These are phyloP conservation scores for Fregata magnificens DNA, from an alignment of 2,113 vertebrate species.

Conservation along the genomic window DNA sequence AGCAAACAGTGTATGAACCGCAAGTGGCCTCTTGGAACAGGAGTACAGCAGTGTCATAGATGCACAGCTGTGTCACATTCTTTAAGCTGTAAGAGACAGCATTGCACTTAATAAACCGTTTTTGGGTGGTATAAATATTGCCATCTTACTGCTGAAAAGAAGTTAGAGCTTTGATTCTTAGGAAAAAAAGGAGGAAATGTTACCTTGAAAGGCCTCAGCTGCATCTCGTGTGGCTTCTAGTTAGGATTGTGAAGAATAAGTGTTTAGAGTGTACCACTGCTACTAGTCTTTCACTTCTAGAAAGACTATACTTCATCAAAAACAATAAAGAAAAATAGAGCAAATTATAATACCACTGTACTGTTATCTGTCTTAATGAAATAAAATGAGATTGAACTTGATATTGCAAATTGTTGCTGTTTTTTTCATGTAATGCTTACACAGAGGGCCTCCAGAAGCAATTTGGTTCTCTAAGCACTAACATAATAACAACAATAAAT, in stretches of 20 bases:
- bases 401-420: not conserved
- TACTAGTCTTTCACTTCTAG: not conserved
- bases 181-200: not conserved
- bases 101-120: not conserved
- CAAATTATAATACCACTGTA: not conserved
- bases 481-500: not conserved
- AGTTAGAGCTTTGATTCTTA: not conserved
- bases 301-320: not conserved
- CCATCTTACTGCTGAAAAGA: not conserved
- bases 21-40: not conserved
- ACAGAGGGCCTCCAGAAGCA: not conserved
- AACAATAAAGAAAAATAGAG: not conserved
- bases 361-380: not conserved
- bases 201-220: not conserved
- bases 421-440: not conserved
- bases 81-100: not conserved
- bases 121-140: not conserved
- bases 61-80: not conserved
- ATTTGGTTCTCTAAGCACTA: not conserved
- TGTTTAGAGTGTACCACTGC: not conserved
- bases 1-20: not conserved
- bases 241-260: not conserved
- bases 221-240: not conserved
- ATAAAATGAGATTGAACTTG: not conserved
- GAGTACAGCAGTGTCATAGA: not conserved